These are phyloP conservation scores for Penaeus indicus DNA, from an alignment of 1,140 invertebrate species.

Conservation along the genomic window DNA sequence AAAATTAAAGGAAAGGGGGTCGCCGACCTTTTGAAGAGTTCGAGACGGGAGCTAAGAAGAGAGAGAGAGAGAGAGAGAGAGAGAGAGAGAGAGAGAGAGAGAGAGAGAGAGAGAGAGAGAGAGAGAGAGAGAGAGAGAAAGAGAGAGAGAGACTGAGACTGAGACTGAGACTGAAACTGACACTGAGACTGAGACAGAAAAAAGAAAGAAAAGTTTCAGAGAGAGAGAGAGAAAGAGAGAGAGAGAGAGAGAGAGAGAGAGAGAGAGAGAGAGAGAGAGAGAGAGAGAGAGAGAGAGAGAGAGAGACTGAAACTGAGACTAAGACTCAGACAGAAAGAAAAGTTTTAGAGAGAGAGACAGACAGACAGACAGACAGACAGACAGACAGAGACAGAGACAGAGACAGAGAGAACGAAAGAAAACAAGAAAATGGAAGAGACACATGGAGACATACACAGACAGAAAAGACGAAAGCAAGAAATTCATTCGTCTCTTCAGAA, in stretches of 20 bases:
- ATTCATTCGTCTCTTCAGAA: too few species aligned
- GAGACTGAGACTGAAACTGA: neutral
- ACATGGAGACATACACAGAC: too few species aligned
- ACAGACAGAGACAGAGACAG: too few species aligned
- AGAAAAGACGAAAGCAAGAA: too few species aligned
- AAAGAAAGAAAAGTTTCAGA: neutral
- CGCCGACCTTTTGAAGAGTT: neutral
- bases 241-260: neutral
- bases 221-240: neutral
- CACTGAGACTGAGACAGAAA: neutral
- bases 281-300: neutral
- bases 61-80: neutral
- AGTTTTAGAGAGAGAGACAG: neutral
- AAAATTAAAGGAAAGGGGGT: neutral
- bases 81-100: slow-evolving; percentile 1
- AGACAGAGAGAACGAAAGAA: too few species aligned
- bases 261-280: too few species aligned
- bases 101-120: neutral
- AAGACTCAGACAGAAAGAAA: neutral
- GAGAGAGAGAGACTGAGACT: neutral
- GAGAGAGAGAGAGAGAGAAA: neutral
- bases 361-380: too few species aligned
- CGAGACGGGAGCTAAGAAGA: neutral
- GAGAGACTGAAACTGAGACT: too few species aligned
- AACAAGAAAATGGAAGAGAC: too few species aligned